Evolutionary conservation across 2,888 invertebrate species (phyloP).

Genomic region (Pharmacophagus antenor): DNA sequence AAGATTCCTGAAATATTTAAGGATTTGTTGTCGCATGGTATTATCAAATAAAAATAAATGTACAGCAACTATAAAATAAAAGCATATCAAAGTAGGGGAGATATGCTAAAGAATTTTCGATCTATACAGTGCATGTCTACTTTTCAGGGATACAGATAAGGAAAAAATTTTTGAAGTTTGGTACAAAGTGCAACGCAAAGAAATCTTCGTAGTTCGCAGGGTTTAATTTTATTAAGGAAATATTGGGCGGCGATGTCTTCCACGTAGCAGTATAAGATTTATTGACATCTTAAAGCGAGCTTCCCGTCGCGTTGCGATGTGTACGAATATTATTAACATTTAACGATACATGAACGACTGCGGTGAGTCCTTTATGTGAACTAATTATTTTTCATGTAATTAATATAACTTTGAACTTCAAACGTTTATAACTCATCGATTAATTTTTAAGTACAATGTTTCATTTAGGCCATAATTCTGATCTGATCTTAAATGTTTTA

Average conservation of each 20-base stretch:
- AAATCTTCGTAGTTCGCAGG: neutral
- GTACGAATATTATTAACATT: constrained; percentile 9
- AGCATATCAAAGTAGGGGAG: no score
- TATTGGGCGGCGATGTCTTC: neutral
- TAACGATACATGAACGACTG: constrained; percentile 9
- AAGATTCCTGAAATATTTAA: no score
- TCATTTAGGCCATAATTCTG: neutral
- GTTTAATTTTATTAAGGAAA: neutral
- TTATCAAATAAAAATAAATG: no score
- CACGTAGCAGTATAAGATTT: constrained; percentile 6
- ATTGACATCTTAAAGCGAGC: constrained; percentile 6
- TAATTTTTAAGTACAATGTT: constrained; percentile 7
- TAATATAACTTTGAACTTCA: constrained; percentile 3
- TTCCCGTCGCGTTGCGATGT: constrained; percentile 16
- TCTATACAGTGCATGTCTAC: no score
- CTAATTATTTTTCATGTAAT: constrained; percentile 20
- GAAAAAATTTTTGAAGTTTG: neutral
- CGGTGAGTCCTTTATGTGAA: constrained; percentile 24
- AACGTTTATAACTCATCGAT: constrained; percentile 15
- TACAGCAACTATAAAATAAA: no score
- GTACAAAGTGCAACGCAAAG: neutral
- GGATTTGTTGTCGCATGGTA: no score
- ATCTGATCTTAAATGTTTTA: neutral
- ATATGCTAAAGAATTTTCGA: no score
- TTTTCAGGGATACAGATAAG: no score